These are phyloP conservation scores for Sarcophaga bullata DNA, from an alignment of 1,140 invertebrate genomes.

Conservation along the genomic window DNA sequence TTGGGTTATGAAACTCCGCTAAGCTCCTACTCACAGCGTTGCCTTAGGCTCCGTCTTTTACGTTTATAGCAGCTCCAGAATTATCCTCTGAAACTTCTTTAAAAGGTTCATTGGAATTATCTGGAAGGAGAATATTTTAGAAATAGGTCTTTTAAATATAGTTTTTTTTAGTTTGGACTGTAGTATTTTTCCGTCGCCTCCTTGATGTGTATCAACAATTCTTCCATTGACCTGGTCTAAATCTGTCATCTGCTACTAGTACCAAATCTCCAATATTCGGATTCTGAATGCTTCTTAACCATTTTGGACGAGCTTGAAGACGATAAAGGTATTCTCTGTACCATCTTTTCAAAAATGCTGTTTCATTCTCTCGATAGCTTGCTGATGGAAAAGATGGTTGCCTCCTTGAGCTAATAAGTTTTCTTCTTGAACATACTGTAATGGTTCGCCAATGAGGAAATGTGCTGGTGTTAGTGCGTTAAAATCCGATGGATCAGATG, in stretches of 20 bases:
- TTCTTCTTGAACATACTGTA: background rate
- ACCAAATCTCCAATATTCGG: too few species aligned
- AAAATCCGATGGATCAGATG: constrained; percentile 20
- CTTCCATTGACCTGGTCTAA: background rate
- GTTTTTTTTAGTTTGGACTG: background rate
- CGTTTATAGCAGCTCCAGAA: background rate
- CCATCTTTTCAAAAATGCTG: background rate
- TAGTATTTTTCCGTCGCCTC: background rate
- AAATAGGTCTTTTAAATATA: too few species aligned
- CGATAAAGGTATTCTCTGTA: too few species aligned
- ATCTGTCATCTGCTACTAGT: too few species aligned
- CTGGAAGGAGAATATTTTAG: background rate
- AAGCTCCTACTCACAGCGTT: background rate
- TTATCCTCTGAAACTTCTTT: background rate
- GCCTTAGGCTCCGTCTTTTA: background rate
- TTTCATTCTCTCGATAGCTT: background rate
- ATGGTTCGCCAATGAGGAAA: constrained; percentile 27
- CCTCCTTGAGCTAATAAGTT: background rate
- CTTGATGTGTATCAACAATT: background rate
- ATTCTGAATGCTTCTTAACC: background rate
- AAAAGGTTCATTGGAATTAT: background rate
- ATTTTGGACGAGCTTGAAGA: background rate
- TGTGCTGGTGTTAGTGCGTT: constrained; percentile 29
- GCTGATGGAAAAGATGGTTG: background rate
- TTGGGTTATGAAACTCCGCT: background rate